Evolutionary conservation across 2,797 vertebrate species (phyloP).

Genomic region (Danio tinwini): DNA sequence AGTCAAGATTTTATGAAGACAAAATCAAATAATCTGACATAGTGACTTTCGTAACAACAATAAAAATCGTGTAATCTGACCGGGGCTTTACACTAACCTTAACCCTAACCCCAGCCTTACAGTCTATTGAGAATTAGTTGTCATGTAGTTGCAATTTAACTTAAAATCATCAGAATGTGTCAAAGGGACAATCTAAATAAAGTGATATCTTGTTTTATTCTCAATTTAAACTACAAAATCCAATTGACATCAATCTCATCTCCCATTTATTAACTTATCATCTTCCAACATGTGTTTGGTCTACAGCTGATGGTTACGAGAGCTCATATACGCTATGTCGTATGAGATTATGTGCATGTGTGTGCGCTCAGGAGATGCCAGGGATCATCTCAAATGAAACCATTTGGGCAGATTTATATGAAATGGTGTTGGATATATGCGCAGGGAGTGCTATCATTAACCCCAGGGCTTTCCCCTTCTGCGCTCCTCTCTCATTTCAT

Average conservation of each 20-base stretch:
- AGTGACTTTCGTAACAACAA: too few relatives aligned
- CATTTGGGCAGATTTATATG: constrained; percentile 79
- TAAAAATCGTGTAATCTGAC: too few relatives aligned
- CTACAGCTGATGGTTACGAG: constrained; percentile 60
- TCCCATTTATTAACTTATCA: constrained; percentile 8
- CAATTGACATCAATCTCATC: background rate
- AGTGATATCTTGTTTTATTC: background rate
- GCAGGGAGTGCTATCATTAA: constrained; percentile 78
- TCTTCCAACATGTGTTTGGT: constrained; percentile 62
- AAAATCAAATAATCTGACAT: too few relatives aligned
- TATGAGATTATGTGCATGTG: constrained; percentile 67
- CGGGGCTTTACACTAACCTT: too few relatives aligned
- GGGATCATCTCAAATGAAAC: constrained; percentile 81
- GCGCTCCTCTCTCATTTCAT: constrained; percentile 83
- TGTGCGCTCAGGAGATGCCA: constrained; percentile 71
- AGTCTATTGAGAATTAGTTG: too few relatives aligned
- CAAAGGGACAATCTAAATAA: too few relatives aligned
- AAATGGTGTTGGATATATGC: constrained; percentile 67
- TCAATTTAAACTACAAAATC: background rate
- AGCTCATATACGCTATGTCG: constrained; percentile 72
- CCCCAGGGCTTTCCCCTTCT: constrained; percentile 75
- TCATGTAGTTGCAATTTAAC: too few relatives aligned
- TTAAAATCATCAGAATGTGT: too few relatives aligned
- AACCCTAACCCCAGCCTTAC: too few relatives aligned
- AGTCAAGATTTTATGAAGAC: too few relatives aligned